Evolutionary conservation across 2,113 vertebrate genomes (phyloP).

Genomic region (Embiotoca jacksoni): DNA sequence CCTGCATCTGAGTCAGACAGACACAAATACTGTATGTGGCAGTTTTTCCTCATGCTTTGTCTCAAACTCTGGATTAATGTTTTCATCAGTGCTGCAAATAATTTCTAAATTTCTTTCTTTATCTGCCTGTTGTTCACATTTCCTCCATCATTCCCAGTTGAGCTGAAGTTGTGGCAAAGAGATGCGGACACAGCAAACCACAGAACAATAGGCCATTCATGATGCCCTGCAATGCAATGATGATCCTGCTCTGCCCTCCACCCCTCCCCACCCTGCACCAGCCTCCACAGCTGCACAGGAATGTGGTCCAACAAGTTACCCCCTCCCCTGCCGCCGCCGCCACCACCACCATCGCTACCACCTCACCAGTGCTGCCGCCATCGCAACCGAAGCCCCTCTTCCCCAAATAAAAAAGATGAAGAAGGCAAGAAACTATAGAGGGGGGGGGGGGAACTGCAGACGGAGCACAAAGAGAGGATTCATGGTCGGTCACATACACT

Average conservation of each 20-base stretch:
- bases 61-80: not conserved
- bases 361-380: conserved; percentile 72
- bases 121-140: conserved; percentile 21
- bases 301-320: conserved; percentile 86
- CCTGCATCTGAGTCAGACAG: conserved; percentile 48
- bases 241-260: conserved; percentile 79
- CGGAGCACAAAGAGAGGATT: conserved; percentile 87
- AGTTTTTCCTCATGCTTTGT: not conserved
- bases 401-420: conserved; percentile 74
- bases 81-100: not conserved
- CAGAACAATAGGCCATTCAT: conserved; percentile 87
- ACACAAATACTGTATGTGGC: not conserved
- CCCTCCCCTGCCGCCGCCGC: conserved; percentile 41
- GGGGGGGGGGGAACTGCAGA: conserved; percentile 72
- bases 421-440: conserved; percentile 76
- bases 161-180: conserved; percentile 77
- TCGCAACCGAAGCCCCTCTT: conserved; percentile 73
- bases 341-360: conserved; percentile 70
- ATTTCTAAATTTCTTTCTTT: conserved; percentile 19
- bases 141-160: conserved; percentile 51
- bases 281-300: conserved; percentile 88
- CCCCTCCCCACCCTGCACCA: conserved; percentile 72
- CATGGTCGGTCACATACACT: conserved; percentile 81
- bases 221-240: conserved; percentile 82
- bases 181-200: conserved; percentile 78